phyloP scores from a whole-genome alignment of 1,140 invertebrate species.

The Calephelis virginiensis region DNA sequence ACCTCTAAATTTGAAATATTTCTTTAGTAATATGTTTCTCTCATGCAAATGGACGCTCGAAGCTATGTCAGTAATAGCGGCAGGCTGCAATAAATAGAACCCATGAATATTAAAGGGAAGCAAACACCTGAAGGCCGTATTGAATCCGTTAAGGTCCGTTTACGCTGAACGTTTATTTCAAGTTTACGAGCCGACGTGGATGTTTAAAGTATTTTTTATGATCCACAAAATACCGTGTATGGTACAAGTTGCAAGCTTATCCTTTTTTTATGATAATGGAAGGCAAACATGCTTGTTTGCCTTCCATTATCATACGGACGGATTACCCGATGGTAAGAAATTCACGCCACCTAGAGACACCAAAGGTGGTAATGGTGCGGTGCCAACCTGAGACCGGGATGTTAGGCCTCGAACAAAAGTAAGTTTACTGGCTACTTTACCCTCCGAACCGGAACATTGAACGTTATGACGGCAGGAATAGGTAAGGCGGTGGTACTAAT shows the following conservation, averaged over 20 bases:
- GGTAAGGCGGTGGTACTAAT: no score
- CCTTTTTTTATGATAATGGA: no score
- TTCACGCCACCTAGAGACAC: no score
- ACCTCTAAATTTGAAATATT: neutral
- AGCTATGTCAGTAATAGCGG: slow-evolving; percentile 13
- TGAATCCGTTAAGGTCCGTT: slow-evolving; percentile 19
- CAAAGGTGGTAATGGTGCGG: no score
- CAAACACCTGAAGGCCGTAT: slow-evolving; percentile 19
- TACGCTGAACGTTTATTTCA: slow-evolving; percentile 18
- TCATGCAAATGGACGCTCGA: slow-evolving; percentile 6
- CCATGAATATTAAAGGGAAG: slow-evolving; percentile 19
- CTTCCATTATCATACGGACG: no score
- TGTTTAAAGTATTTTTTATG: slow-evolving; percentile 23
- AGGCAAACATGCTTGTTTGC: no score
- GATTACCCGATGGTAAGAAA: no score
- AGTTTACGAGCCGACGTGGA: slow-evolving; percentile 16
- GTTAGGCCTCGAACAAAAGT: no score
- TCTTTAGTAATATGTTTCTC: slow-evolving; percentile 1
- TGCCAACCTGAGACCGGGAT: no score
- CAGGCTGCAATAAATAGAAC: slow-evolving; percentile 9
- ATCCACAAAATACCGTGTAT: slow-evolving; percentile 17
- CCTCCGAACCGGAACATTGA: no score
- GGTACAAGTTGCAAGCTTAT: slow-evolving; percentile 5
- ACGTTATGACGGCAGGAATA: no score
- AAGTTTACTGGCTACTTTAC: no score